phyloP scores from a whole-genome alignment of 1,140 invertebrate genomes.

The Carposina sasakii region DNA sequence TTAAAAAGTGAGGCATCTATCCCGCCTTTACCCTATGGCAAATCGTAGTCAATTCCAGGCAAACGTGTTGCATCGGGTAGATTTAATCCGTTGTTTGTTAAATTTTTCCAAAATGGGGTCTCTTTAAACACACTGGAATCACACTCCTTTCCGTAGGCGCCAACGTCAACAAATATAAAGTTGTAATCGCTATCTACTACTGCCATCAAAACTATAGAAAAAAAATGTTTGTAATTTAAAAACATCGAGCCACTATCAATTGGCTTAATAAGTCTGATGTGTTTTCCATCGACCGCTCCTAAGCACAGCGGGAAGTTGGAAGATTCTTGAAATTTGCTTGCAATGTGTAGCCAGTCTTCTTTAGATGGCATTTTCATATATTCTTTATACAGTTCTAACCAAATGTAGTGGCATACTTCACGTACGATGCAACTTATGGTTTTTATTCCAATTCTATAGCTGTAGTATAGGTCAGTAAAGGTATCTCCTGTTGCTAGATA shows the following conservation, averaged over 20 bases:
- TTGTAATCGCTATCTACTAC: constrained; percentile 38
- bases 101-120: not conserved
- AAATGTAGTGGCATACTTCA: constrained; percentile 12
- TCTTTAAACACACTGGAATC: constrained; percentile 42
- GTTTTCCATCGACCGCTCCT: constrained; percentile 55
- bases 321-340: constrained; percentile 26
- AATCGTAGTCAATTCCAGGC: not conserved
- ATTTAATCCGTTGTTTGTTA: constrained; percentile 9
- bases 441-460: constrained; percentile 17
- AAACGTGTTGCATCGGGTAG: not conserved
- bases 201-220: constrained; percentile 52
- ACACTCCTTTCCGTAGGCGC: constrained; percentile 32
- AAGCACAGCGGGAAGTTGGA: constrained; percentile 46
- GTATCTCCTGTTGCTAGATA: constrained; percentile 19
- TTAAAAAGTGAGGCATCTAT: no score
- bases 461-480: constrained; percentile 16
- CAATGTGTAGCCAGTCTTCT: constrained; percentile 2
- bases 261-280: constrained; percentile 39
- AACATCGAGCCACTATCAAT: constrained; percentile 39
- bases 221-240: constrained; percentile 60
- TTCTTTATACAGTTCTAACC: constrained; percentile 8
- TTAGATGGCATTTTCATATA: constrained; percentile 1
- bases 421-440: constrained; percentile 17
- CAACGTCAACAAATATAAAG: constrained; percentile 38
- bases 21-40: no score